Evolutionary conservation across 2,113 vertebrate genomes (phyloP).

Genomic region (Carollia perspicillata): DNA sequence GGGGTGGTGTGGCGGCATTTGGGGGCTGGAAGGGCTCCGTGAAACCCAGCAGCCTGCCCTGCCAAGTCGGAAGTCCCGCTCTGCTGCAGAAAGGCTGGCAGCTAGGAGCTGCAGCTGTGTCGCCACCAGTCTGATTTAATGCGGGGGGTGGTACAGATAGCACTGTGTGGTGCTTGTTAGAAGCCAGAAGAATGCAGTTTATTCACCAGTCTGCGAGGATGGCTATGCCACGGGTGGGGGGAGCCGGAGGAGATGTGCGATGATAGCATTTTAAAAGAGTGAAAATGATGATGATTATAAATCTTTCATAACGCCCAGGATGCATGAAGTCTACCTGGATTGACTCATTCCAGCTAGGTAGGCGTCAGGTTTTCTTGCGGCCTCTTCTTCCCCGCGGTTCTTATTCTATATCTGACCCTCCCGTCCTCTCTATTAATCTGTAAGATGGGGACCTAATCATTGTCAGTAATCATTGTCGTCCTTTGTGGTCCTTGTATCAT

Average conservation of each 20-base stretch:
- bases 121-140: conserved; percentile 68
- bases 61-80: conserved; percentile 48
- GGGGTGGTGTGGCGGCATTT: background rate
- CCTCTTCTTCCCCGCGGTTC: conserved; percentile 57
- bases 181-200: conserved; percentile 64
- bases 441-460: conserved; percentile 63
- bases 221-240: background rate
- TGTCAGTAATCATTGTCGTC: background rate
- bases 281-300: conserved; percentile 35
- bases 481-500: background rate
- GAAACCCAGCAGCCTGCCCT: background rate
- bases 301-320: background rate
- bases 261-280: conserved; percentile 41
- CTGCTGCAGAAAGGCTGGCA: conserved; percentile 33
- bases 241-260: conserved; percentile 17
- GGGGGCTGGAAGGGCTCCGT: background rate
- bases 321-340: conserved; percentile 40
- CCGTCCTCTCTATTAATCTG: conserved; percentile 62
- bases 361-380: background rate
- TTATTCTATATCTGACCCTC: conserved; percentile 64
- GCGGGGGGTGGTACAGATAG: conserved; percentile 62
- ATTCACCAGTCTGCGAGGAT: conserved; percentile 53
- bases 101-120: conserved; percentile 69
- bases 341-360: conserved; percentile 29
- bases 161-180: conserved; percentile 58